Evolutionary conservation across 2,797 vertebrate genomes (phyloP).

Genomic region (Melanotaenia trifasciata): DNA sequence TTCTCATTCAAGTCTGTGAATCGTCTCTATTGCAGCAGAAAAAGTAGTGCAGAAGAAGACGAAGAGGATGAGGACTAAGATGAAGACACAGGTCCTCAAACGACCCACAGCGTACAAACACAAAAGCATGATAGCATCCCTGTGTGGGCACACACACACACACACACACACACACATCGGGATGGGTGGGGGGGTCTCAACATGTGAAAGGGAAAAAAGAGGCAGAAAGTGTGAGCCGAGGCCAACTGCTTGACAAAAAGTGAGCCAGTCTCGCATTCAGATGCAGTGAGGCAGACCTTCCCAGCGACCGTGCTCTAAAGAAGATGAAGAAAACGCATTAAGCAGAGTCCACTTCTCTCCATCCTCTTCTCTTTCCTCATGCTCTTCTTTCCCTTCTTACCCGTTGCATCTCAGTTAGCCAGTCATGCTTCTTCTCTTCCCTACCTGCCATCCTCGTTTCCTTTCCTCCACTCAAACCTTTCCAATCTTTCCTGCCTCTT

Average conservation of each 20-base stretch:
- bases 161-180: background rate
- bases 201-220: conserved; percentile 23
- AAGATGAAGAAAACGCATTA: conserved; percentile 24
- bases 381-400: conserved; percentile 6
- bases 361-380: conserved; percentile 7
- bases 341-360: conserved; percentile 22
- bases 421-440: background rate
- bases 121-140: conserved; percentile 15
- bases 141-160: background rate
- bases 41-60: conserved; percentile 18
- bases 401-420: conserved; percentile 26
- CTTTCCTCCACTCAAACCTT: background rate
- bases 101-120: conserved; percentile 23
- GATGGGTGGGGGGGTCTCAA: conserved; percentile 9
- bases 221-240: conserved; percentile 26
- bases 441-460: background rate
- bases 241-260: conserved; percentile 46
- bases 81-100: conserved; percentile 26
- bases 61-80: background rate
- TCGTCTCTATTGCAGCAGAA: conserved; percentile 37
- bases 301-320: conserved; percentile 15
- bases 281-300: conserved; percentile 51
- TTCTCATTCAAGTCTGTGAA: conserved; percentile 63
- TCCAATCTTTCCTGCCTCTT: background rate
- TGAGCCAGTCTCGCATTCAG: conserved; percentile 54